phyloP scores from a whole-genome alignment of 2,113 vertebrate genomes.

The Microcebus tavaratra region DNA sequence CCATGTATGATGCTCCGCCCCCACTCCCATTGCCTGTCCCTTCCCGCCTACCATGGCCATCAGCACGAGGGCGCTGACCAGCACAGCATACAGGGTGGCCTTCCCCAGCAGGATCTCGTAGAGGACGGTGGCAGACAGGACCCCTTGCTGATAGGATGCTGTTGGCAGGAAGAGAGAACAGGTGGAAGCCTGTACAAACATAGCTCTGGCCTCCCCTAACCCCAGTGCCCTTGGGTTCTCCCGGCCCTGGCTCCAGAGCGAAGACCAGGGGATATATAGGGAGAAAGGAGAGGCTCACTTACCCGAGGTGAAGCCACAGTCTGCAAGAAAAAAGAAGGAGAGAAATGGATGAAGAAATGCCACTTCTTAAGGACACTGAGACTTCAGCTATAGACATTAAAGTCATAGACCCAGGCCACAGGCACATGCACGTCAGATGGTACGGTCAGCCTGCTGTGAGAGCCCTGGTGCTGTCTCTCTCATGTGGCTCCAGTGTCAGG shows the following conservation, averaged over 20 bases:
- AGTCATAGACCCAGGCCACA: not conserved
- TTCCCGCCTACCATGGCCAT: conserved; percentile 71
- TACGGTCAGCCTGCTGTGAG: too few relatives aligned
- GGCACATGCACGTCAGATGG: accelerated
- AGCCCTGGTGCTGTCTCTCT: not conserved
- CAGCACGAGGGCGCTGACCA: conserved; percentile 79
- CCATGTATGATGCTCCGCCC: accelerated
- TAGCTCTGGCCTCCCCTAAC: not conserved
- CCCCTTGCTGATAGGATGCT: conserved; percentile 77
- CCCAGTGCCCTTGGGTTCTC: accelerated
- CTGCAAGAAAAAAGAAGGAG: conserved; percentile 54
- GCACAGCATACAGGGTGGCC: conserved; percentile 82
- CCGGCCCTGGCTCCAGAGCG: not conserved
- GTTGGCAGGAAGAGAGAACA: not conserved
- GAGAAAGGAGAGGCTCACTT: not conserved
- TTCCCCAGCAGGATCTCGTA: conserved; percentile 84
- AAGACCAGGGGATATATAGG: not conserved
- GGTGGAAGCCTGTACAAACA: not conserved
- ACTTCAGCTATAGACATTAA: not conserved
- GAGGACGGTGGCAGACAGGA: conserved; percentile 83
- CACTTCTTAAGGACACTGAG: not conserved
- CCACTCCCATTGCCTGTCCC: not conserved
- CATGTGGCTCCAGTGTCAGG: not conserved
- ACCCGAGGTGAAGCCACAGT: conserved; percentile 65
- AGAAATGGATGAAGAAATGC: not conserved